Base-by-base conservation (phyloP, 2,113 vertebrate species). In the Istiophorus platypterus region DNA sequence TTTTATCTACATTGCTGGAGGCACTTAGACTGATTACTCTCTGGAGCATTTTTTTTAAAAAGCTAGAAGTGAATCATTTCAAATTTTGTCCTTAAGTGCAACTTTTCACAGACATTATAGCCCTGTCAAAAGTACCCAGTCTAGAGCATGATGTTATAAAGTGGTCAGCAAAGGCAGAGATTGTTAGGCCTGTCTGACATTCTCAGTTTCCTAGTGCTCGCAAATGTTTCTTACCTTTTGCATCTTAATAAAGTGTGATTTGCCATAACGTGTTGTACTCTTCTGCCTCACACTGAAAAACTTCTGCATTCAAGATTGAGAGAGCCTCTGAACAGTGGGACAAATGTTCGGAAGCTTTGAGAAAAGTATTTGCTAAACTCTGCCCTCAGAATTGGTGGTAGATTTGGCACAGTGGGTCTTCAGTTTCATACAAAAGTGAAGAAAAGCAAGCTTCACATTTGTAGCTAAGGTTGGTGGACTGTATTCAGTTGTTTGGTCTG, bases 21-120 rank as follows among this genome's bases (percentile, higher is more conserved):
- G 49, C 76, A 76, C 76, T 88, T 70, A 42, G 45, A 24, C 41
- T 68, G 76, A 88, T 86, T 86, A 72, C 64, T 76, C 85, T 71
- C 56, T 70, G 71, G 68, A 62, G 82, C 65, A 79, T 88, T 88
- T 82, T 29, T 61, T 84, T 86, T 88, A 73, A 82, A 88, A 82
- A 72, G 72, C 85, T 63, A 66, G 78, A 85, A 72, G 69, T 88
- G 78, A 89, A 81, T 88, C 72, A 84, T 84, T 85, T 89, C 68
- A 71, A 86, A 64, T 74, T 79, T 42, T 72, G 85, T 73, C 67
- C 74, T 65, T 29, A 79, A 81, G 79, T 76, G 61, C 57, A 64
- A 64, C 76, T 62, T 77, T 81, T 82, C 66, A 66, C 72, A 56
- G 67, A 67, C n/a, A 77, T 54, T 78, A 51, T 64, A 66, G 82